Evolutionary conservation across 2,113 vertebrate genomes (phyloP).

Genomic region (Xyrauchen texanus): DNA sequence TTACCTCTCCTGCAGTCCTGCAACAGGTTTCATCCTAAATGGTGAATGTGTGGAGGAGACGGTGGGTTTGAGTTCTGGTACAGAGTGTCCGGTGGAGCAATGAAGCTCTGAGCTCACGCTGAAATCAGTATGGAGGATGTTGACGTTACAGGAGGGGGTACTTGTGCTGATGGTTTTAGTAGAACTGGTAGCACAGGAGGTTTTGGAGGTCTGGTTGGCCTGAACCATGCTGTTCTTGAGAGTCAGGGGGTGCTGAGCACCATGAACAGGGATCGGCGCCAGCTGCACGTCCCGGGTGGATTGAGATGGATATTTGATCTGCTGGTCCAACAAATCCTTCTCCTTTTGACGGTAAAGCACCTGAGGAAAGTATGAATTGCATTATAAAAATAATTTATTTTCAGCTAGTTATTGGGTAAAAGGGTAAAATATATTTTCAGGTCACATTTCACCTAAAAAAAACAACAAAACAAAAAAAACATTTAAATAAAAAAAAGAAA

Average conservation of each 20-base stretch:
- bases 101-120: conserved; percentile 65
- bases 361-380: conserved; percentile 64
- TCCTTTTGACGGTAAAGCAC: conserved; percentile 92
- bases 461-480: too few species aligned
- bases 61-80: conserved; percentile 77
- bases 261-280: conserved; percentile 71
- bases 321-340: conserved; percentile 83
- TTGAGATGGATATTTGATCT: conserved; percentile 81
- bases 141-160: conserved; percentile 18
- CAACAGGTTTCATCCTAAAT: conserved; percentile 94
- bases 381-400: too few species aligned
- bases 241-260: conserved; percentile 66
- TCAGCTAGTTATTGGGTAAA: too few species aligned
- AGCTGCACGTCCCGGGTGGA: conserved; percentile 73
- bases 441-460: too few species aligned
- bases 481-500: too few species aligned
- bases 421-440: too few species aligned
- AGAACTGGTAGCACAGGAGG: conserved; percentile 43
- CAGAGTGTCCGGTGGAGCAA: conserved; percentile 10
- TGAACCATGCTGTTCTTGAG: conserved; percentile 87
- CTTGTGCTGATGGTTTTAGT: conserved; percentile 44
- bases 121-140: conserved; percentile 61
- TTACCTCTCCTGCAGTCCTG: conserved; percentile 91
- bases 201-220: conserved; percentile 73
- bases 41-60: conserved; percentile 82